Percentiles rank a stretch among this genome's conserved stretches.
Evolutionary conservation across 2,888 invertebrate species (phyloP).

Genomic region (Protophormia terraenovae): DNA sequence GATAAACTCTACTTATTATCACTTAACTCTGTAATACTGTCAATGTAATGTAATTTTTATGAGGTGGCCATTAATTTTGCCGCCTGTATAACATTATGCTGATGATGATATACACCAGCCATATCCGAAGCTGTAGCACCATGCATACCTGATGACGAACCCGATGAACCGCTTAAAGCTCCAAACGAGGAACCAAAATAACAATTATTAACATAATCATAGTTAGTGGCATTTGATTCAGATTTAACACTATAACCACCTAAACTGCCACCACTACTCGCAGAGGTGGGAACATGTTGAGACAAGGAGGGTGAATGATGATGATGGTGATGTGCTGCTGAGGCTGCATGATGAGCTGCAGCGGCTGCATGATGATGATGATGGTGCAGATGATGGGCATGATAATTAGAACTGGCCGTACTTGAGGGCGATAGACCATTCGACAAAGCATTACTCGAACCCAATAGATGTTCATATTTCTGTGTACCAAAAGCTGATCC

Average conservation of each 20-base stretch:
- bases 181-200: slow-evolving; percentile 81
- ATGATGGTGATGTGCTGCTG: slow-evolving; percentile 68
- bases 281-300: slow-evolving; percentile 68
- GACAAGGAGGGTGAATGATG: slow-evolving; percentile 69
- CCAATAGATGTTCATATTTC: slow-evolving; percentile 75
- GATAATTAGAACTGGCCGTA: slow-evolving; percentile 78
- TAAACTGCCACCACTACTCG: slow-evolving; percentile 59
- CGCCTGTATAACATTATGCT: slow-evolving; percentile 92
- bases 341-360: slow-evolving; percentile 71
- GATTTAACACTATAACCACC: slow-evolving; percentile 76
- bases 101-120: slow-evolving; percentile 86
- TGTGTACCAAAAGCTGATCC: slow-evolving; percentile 70
- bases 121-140: slow-evolving; percentile 71
- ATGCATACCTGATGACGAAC: slow-evolving; percentile 73
- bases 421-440: slow-evolving; percentile 73
- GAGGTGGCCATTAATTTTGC: slow-evolving; percentile 93
- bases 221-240: slow-evolving; percentile 79
- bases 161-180: slow-evolving; percentile 75
- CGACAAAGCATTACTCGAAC: slow-evolving; percentile 64
- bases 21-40: slow-evolving; percentile 52
- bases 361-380: slow-evolving; percentile 69
- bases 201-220: slow-evolving; percentile 81
- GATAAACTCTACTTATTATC: slow-evolving; percentile 20
- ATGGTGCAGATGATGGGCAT: slow-evolving; percentile 71
- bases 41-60: slow-evolving; percentile 80